Evolutionary conservation across 30 jellyfish, hydroid and myxozoan species (phyloP).

Genomic region (Aurelia coerulea): DNA sequence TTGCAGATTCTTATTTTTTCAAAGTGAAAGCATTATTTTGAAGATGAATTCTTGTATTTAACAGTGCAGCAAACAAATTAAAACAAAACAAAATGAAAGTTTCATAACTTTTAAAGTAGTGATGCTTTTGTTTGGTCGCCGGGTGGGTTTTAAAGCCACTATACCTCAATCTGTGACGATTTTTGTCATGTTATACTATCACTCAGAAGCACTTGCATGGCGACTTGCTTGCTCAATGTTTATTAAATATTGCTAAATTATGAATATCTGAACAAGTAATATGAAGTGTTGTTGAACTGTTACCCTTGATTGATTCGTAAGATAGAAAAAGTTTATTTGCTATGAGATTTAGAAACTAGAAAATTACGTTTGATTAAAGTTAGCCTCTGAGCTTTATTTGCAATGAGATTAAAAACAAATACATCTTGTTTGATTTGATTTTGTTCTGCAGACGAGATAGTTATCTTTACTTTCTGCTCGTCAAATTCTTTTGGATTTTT

Average conservation of each 20-base stretch:
- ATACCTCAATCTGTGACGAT: too few species aligned
- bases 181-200: too few species aligned
- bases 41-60: too few species aligned
- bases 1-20: too few species aligned
- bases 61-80: too few species aligned
- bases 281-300: conserved; percentile 59
- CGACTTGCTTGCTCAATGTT: background rate
- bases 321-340: background rate
- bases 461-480: too few species aligned
- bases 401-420: conserved; percentile 4
- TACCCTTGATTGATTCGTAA: conserved; percentile 43
- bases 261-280: background rate
- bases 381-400: conserved; percentile 3
- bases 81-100: too few species aligned
- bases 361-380: background rate
- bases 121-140: too few species aligned
- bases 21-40: too few species aligned
- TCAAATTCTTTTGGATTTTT: background rate
- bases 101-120: too few species aligned
- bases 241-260: background rate
- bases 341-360: conserved; percentile 6
- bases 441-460: conserved; percentile 17
- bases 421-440: conserved; percentile 14
- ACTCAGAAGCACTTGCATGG: too few species aligned
- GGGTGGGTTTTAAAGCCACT: too few species aligned